These are phyloP conservation scores for Odontesthes bonariensis DNA, from an alignment of 2,113 vertebrate species.

Conservation along the genomic window DNA sequence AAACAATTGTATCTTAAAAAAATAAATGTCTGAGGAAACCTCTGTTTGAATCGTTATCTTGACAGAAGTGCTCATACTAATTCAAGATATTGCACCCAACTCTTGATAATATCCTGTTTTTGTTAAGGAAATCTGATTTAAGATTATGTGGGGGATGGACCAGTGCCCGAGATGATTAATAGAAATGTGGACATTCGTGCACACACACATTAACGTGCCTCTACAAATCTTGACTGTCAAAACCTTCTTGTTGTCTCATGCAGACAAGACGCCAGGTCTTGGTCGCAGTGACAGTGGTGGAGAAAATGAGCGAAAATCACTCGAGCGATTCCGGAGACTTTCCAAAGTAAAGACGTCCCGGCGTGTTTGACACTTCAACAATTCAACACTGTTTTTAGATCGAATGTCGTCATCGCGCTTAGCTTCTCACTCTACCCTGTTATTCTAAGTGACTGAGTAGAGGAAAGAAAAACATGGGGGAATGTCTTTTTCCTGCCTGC, in stretches of 20 bases:
- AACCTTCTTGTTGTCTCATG: slow-evolving; percentile 51
- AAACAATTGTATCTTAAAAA: slow-evolving; percentile 29
- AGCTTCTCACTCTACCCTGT: slow-evolving; percentile 67
- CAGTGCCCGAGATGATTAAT: slow-evolving; percentile 42
- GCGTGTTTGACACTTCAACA: slow-evolving; percentile 70
- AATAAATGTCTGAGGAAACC: slow-evolving; percentile 46
- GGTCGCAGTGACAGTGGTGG: slow-evolving; percentile 59
- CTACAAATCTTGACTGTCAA: slow-evolving; percentile 53
- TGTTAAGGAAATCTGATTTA: slow-evolving; percentile 44
- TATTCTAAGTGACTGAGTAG: slow-evolving; percentile 71
- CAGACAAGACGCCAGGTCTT: slow-evolving; percentile 33
- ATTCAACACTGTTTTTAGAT: slow-evolving; percentile 73
- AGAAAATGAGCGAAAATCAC: slow-evolving; percentile 70
- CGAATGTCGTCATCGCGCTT: slow-evolving; percentile 71
- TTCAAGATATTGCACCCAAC: slow-evolving; percentile 50
- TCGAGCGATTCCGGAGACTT: slow-evolving; percentile 53
- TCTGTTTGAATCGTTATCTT: slow-evolving; percentile 35
- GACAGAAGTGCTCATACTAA: slow-evolving; percentile 28
- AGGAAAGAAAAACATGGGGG: slow-evolving; percentile 76
- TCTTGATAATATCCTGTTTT: slow-evolving; percentile 40
- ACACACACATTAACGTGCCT: not conserved
- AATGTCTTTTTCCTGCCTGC: slow-evolving; percentile 49
- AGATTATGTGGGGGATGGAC: slow-evolving; percentile 22
- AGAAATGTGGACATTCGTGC: slow-evolving; percentile 30
- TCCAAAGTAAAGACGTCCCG: slow-evolving; percentile 75